Conservation (phyloP, 2,888 invertebrate genomes). For the Cephus spinipes region DNA sequence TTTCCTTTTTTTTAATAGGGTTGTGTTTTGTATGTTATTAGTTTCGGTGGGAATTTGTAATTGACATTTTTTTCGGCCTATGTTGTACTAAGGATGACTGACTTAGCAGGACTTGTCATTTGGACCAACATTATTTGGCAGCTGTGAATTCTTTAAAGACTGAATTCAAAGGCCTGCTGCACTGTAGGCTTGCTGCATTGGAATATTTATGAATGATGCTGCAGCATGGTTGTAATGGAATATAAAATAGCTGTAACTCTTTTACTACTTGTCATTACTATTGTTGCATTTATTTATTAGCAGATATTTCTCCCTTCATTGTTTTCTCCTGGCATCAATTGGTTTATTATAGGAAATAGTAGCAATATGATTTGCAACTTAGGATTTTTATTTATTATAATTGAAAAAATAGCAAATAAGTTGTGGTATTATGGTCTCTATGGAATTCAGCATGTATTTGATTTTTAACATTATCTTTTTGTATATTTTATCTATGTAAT, state of each 20-base stretch:
- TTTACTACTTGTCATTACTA: background rate
- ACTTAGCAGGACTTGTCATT: background rate
- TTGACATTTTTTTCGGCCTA: background rate
- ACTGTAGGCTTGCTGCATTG: background rate
- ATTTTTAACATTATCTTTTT: no score
- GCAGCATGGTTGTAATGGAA: background rate
- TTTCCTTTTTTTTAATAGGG: background rate
- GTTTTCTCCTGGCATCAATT: background rate
- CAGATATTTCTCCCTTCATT: background rate
- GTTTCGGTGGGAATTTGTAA: no score
- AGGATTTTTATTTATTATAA: no score
- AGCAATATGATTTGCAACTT: background rate
- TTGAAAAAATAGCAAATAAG: no score
- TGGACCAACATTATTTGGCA: background rate
- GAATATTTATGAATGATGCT: background rate
- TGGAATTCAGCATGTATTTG: no score
- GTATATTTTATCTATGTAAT: no score
- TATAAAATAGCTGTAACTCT: background rate
- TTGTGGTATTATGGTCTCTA: no score
- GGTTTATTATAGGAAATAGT: background rate
- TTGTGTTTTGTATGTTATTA: background rate
- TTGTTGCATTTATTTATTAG: background rate
- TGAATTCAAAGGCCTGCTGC: background rate
- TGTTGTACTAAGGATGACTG: background rate
- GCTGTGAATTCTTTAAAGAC: background rate